Conservation (phyloP, 2,113 vertebrate genomes). For the Nothoprocta perdicaria region DNA sequence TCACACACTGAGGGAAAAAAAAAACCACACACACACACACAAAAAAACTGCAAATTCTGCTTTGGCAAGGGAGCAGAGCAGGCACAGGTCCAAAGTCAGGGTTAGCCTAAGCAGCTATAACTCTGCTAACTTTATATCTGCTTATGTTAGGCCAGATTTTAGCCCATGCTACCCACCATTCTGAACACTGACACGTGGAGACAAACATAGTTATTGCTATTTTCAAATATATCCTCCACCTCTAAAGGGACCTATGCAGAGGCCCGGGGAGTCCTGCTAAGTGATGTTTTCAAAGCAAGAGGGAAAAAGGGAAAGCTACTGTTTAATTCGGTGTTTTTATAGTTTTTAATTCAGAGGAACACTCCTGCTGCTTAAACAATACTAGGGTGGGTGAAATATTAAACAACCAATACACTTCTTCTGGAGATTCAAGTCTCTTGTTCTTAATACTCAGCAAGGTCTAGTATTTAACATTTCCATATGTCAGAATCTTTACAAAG, state of each 20-base stretch:
- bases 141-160: background rate
- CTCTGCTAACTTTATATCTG: background rate
- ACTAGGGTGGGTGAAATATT: background rate
- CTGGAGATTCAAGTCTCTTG: background rate
- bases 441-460: background rate
- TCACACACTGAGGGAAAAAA: background rate
- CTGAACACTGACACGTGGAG: background rate
- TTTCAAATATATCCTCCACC: background rate
- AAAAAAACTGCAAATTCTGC: background rate
- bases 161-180: background rate
- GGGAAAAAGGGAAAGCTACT: background rate
- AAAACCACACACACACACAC: background rate
- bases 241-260: background rate
- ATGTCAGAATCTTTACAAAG: background rate
- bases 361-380: background rate
- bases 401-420: background rate
- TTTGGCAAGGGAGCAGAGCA: conserved; percentile 15
- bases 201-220: rapidly evolving
- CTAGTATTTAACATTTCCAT: background rate
- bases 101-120: background rate
- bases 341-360: background rate
- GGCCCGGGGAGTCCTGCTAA: background rate
- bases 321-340: no score
- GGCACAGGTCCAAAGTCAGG: background rate
- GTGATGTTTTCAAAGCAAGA: background rate